Evolutionary conservation across 2,888 invertebrate genomes (phyloP).

Genomic region (Drosophila helvetica): DNA sequence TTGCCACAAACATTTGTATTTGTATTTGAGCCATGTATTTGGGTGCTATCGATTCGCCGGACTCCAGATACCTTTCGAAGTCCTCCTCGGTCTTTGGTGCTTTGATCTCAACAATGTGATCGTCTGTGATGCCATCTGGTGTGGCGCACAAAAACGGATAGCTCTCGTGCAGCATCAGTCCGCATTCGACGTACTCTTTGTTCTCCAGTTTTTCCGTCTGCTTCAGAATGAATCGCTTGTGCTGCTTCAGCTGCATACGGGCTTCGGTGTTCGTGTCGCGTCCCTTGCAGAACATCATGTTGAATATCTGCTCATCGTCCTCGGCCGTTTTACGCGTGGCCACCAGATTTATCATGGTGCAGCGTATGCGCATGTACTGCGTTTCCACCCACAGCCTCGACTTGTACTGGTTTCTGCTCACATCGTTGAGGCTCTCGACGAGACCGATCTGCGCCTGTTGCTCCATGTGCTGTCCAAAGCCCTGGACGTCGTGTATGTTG

Average conservation of each 20-base stretch:
- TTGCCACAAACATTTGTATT: slow-evolving; percentile 83
- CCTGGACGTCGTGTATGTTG: slow-evolving; percentile 76
- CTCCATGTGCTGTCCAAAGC: slow-evolving; percentile 81
- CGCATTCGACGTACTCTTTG: slow-evolving; percentile 82
- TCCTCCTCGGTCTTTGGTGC: slow-evolving; percentile 83
- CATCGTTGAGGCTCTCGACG: slow-evolving; percentile 77
- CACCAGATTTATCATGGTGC: slow-evolving; percentile 82
- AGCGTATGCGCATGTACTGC: slow-evolving; percentile 83
- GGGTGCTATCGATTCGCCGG: slow-evolving; percentile 82
- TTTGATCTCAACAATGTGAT: slow-evolving; percentile 83
- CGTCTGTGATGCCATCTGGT: slow-evolving; percentile 83
- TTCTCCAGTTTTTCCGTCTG: slow-evolving; percentile 83
- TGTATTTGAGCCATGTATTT: slow-evolving; percentile 84
- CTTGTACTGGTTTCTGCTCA: slow-evolving; percentile 80
- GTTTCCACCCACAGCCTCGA: slow-evolving; percentile 81
- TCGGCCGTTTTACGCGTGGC: slow-evolving; percentile 75
- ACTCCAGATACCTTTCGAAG: slow-evolving; percentile 83
- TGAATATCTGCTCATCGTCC: slow-evolving; percentile 81
- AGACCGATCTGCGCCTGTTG: slow-evolving; percentile 78
- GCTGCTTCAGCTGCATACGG: slow-evolving; percentile 81
- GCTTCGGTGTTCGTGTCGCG: slow-evolving; percentile 80
- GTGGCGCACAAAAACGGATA: slow-evolving; percentile 82
- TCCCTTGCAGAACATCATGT: slow-evolving; percentile 81
- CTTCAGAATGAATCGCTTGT: slow-evolving; percentile 83
- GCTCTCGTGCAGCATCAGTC: slow-evolving; percentile 79